These are phyloP conservation scores for Phrynosoma blainvillii DNA, from an alignment of 2,113 vertebrate species.

Conservation along the genomic window DNA sequence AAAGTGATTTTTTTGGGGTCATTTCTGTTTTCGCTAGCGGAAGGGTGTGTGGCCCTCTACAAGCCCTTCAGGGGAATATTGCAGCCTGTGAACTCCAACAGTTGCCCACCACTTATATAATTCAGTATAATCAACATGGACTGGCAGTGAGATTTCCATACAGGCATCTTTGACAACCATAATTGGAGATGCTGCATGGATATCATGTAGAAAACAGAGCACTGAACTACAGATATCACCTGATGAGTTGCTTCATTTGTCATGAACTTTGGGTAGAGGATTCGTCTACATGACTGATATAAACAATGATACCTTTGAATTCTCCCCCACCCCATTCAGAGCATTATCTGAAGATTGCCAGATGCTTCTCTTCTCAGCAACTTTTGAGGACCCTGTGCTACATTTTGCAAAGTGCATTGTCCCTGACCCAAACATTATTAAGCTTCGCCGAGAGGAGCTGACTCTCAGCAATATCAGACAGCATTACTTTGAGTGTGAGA, in stretches of 20 bases:
- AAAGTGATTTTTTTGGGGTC: too few relatives aligned
- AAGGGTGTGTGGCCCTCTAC: too few relatives aligned
- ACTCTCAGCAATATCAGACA: conserved; percentile 78
- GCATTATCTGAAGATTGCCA: conserved; percentile 72
- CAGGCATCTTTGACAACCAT: too few relatives aligned
- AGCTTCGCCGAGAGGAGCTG: conserved; percentile 77
- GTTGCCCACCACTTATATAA: too few relatives aligned
- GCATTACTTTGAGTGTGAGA: conserved; percentile 74
- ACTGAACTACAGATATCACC: not conserved
- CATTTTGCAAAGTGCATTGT: conserved; percentile 72
- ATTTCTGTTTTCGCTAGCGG: too few relatives aligned
- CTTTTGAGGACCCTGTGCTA: conserved; percentile 75
- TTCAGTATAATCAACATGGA: too few relatives aligned
- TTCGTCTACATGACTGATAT: not conserved
- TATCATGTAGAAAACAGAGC: not conserved
- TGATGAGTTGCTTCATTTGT: not conserved
- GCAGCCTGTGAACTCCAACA: too few relatives aligned
- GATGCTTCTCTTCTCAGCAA: conserved; percentile 81
- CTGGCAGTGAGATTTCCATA: too few relatives aligned
- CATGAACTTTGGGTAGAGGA: not conserved
- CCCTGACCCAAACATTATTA: conserved; percentile 75
- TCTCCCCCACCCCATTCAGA: conserved; percentile 49
- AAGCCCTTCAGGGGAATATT: too few relatives aligned
- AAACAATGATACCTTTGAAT: not conserved
- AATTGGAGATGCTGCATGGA: not conserved